Evolutionary conservation across 1,140 invertebrate species (phyloP).

Genomic region (Drosophila mojavensis): DNA sequence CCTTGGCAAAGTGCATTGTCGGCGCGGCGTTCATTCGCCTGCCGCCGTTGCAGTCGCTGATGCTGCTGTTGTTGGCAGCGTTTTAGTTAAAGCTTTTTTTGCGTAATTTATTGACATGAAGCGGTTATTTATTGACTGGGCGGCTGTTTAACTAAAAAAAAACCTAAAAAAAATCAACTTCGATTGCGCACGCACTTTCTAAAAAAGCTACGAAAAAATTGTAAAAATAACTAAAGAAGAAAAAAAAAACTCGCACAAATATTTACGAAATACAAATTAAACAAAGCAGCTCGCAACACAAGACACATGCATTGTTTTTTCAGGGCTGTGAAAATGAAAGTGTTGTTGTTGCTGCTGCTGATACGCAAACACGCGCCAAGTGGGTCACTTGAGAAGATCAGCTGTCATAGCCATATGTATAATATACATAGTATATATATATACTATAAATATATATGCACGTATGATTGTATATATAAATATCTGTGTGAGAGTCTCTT

Average conservation of each 20-base stretch:
- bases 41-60: slow-evolving; percentile 17
- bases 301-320: slow-evolving; percentile 65
- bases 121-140: slow-evolving; percentile 76
- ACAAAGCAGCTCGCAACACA: slow-evolving; percentile 53
- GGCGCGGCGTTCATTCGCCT: slow-evolving; percentile 57
- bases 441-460: not conserved
- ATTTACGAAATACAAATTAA: slow-evolving; percentile 75
- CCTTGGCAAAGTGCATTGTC: slow-evolving; percentile 84
- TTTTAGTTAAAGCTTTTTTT: slow-evolving; percentile 50
- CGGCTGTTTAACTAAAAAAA: slow-evolving; percentile 45
- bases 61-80: slow-evolving; percentile 36
- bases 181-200: slow-evolving; percentile 78
- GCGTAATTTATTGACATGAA: slow-evolving; percentile 77
- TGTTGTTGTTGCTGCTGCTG: slow-evolving; percentile 52
- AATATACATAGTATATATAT: slow-evolving; percentile 6
- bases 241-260: slow-evolving; percentile 56
- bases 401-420: slow-evolving; percentile 51
- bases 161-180: slow-evolving; percentile 33
- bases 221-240: slow-evolving; percentile 22
- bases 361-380: slow-evolving; percentile 61
- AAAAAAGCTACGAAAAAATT: slow-evolving; percentile 50
- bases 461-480: slow-evolving; percentile 3
- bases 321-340: slow-evolving; percentile 70
- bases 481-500: slow-evolving; percentile 1
- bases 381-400: slow-evolving; percentile 81